phyloP scores from a whole-genome alignment of 2,888 invertebrate genomes.

The Troglohyphantes excavatus region DNA sequence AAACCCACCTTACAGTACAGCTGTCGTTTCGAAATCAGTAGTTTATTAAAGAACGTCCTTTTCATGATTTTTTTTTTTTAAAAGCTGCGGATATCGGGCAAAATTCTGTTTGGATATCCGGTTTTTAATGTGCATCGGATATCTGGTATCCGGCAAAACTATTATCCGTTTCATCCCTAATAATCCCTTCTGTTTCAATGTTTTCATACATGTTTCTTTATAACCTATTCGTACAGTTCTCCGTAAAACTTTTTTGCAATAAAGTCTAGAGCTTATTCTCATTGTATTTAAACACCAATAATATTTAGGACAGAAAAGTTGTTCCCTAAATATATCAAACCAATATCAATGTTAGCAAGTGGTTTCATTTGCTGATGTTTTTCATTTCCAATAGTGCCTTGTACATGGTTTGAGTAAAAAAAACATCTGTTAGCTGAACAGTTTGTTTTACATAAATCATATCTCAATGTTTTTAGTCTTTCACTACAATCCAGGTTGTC shows the following conservation, averaged over 20 bases:
- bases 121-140: too few species aligned
- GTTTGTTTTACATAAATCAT: background rate
- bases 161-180: too few species aligned
- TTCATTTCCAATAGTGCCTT: constrained; percentile 36
- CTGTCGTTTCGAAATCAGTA: too few species aligned
- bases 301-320: background rate
- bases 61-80: too few species aligned
- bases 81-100: too few species aligned
- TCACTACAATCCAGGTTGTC: background rate
- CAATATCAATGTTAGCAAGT: background rate
- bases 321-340: background rate
- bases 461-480: background rate
- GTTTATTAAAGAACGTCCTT: too few species aligned
- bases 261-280: background rate
- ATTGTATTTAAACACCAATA: background rate
- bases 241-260: background rate
- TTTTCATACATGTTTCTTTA: too few species aligned
- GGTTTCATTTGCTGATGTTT: background rate
- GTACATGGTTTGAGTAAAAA: background rate
- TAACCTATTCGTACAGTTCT: too few species aligned
- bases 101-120: too few species aligned
- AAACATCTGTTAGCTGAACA: background rate
- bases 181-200: too few species aligned
- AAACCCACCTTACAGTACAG: too few species aligned
- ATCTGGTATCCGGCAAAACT: too few species aligned